Conservation (phyloP, 2,888 invertebrate species). For the Scaptomyza polygonia region DNA sequence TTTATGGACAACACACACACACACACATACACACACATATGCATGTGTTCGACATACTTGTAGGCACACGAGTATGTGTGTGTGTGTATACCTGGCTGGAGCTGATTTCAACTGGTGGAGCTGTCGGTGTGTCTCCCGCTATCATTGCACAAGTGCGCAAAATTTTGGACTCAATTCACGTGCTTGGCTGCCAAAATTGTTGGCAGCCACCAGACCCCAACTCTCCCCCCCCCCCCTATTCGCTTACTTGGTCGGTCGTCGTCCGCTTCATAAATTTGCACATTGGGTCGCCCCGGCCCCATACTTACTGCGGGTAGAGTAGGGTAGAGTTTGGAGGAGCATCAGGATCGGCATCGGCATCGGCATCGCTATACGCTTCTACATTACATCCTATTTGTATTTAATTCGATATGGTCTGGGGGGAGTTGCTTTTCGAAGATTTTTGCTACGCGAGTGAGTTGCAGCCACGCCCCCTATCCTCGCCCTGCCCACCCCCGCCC, state of each 20-base stretch:
- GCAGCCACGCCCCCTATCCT: conserved; percentile 8
- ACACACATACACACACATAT: conserved; percentile 15
- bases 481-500: not conserved
- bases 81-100: conserved; percentile 53
- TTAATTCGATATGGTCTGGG: conserved; percentile 69
- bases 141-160: conserved; percentile 79
- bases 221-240: too few species aligned
- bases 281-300: conserved; percentile 72
- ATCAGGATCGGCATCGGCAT: conserved; percentile 1
- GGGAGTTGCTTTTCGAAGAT: conserved; percentile 48
- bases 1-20: conserved; percentile 26
- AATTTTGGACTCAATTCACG: conserved; percentile 83
- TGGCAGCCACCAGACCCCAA: conserved; percentile 63
- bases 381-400: conserved; percentile 69
- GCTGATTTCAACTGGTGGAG: conserved; percentile 28
- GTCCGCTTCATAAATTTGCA: conserved; percentile 76
- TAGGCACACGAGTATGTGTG: conserved; percentile 2
- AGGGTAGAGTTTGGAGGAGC: not conserved
- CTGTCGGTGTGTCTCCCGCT: conserved; percentile 48
- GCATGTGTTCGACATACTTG: conserved; percentile 25
- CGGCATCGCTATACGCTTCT: conserved; percentile 43
- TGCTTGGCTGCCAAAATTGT: conserved; percentile 81
- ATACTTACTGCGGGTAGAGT: not conserved
- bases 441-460: conserved; percentile 65
- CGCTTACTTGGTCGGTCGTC: conserved; percentile 45